Base-by-base conservation (phyloP, 1,140 invertebrate species). In the Diploscapter pachys region DNA sequence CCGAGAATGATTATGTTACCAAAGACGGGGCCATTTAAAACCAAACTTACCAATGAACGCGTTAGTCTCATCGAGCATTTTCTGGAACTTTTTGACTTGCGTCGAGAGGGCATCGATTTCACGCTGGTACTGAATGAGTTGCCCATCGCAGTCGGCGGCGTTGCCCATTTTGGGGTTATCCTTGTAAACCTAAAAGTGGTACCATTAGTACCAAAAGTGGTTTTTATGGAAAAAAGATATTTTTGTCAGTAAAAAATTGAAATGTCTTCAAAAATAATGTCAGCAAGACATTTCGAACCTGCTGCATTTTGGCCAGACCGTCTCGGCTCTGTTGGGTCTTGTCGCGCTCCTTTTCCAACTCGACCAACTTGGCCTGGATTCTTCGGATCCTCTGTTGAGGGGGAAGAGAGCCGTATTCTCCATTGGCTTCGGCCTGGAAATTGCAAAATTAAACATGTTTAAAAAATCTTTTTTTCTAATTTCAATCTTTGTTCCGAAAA, bases 241-340 rank as follows among this genome's bases (percentile, higher is more conserved):
- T 31, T 31, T 31, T 31, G 31, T 31, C 31, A 31, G 31, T 31
- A 31, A 31, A 31, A 31, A 31, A 31, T 31, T 31, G 31, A 31
- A 31, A 31, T 31, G 31, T 31, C 31, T 31, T 31, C 31, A 31
- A 31, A 31, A 31, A 31, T 31, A 31, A 31, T 31, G 31, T 31
- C 31, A 31, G 31, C 31, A 31, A 31, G 31, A 31, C 31, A 31
- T 31, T 31, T 31, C 31, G 11, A n/a, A 72, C 95, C 51, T 92
- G 92, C 87, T 97, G 96, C 95, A 99, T 97, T 87, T 98, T 98
- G 91, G 96, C 92, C 31, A 99, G 89, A 11, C 93, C 96, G 87
- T 98, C 96, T 85, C 94, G 91, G 6, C 78, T 77, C 50, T 86
- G 79, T n/a, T 78, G 53, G 48, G 72, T 63, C 31, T 69, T 85